Evolutionary conservation across 2,113 vertebrate species (phyloP).

Genomic region (Lipotes vexillifer): DNA sequence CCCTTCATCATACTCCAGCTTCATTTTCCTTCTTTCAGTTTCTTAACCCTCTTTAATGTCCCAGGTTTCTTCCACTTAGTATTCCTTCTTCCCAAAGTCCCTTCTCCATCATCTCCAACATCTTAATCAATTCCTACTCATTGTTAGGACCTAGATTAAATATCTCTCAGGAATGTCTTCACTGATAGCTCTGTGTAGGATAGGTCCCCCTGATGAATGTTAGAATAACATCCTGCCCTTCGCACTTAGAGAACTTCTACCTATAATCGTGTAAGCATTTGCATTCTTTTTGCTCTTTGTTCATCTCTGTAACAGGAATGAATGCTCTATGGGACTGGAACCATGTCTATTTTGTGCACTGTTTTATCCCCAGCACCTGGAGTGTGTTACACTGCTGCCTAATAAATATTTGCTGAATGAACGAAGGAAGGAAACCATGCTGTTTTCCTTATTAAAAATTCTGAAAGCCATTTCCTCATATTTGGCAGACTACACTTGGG

Average conservation of each 20-base stretch:
- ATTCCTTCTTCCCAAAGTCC: background rate
- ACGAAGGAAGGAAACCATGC: background rate
- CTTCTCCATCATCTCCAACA: background rate
- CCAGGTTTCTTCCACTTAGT: background rate
- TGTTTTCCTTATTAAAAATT: slow-evolving; percentile 26
- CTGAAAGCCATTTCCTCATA: background rate
- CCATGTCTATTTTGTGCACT: background rate
- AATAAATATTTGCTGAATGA: background rate
- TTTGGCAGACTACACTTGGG: background rate
- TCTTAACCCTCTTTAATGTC: background rate
- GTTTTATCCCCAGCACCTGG: background rate
- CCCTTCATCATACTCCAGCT: background rate
- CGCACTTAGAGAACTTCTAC: background rate
- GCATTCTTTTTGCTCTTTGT: background rate
- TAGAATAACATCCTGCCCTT: background rate
- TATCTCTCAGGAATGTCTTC: background rate
- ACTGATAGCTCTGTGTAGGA: background rate
- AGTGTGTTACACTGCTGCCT: background rate
- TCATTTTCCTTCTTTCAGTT: background rate
- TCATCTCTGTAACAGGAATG: background rate
- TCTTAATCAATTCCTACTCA: background rate
- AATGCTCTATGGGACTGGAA: background rate
- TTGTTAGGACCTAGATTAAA: background rate
- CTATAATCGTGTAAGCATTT: background rate
- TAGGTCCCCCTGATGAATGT: background rate